phyloP scores from a whole-genome alignment of 2,113 vertebrate species.

The Chelonoidis abingdonii region DNA sequence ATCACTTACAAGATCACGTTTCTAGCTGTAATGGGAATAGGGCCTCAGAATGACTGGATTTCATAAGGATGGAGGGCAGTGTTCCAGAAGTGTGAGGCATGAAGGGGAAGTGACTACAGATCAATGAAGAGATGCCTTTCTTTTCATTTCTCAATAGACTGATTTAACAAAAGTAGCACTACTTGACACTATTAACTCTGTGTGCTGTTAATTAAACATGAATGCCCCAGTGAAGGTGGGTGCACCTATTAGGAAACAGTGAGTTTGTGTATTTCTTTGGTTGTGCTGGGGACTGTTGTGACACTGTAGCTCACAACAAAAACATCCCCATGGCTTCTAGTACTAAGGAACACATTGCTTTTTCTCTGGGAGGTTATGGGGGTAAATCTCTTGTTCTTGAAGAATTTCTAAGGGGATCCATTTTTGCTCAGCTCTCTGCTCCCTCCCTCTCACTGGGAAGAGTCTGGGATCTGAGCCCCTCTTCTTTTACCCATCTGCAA shows the following conservation, averaged over 20 bases:
- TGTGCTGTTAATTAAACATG: not conserved
- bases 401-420: not conserved
- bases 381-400: not conserved
- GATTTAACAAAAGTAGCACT: not conserved
- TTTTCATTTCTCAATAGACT: not conserved
- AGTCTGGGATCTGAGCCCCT: not conserved
- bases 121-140: not conserved
- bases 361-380: too few relatives aligned
- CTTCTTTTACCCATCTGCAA: not conserved
- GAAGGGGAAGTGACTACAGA: too few relatives aligned
- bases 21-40: not conserved
- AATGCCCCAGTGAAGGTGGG: not conserved
- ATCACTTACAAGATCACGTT: not conserved
- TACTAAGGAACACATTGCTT: too few relatives aligned
- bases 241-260: not conserved
- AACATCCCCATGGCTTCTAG: too few relatives aligned
- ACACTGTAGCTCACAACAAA: too few relatives aligned
- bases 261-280: not conserved
- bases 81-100: not conserved
- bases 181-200: not conserved
- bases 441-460: not conserved
- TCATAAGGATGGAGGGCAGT: not conserved
- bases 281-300: not conserved
- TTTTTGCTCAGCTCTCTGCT: not conserved
- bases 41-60: not conserved